phyloP scores from a whole-genome alignment of 2,888 invertebrate species.

The Cremastinae sp. region DNA sequence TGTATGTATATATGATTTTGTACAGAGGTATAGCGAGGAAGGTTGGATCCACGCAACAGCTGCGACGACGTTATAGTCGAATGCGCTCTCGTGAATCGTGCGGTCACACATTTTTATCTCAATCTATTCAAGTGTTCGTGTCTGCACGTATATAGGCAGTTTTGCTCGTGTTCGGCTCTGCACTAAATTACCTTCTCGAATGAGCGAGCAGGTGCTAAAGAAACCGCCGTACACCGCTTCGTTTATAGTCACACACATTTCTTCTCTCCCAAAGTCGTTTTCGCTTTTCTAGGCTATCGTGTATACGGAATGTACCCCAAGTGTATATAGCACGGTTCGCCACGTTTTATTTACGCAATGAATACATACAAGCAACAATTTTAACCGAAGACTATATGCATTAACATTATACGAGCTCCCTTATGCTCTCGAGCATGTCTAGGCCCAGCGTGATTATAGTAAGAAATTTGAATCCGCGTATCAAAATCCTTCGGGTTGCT shows the following conservation, averaged over 20 bases:
- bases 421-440: slow-evolving; percentile 4
- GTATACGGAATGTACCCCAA: slow-evolving; percentile 7
- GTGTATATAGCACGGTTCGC: not conserved
- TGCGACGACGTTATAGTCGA: slow-evolving; percentile 52
- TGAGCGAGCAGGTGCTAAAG: slow-evolving; percentile 59
- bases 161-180: slow-evolving; percentile 9
- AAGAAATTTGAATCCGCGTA: slow-evolving; percentile 43
- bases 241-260: slow-evolving; percentile 60
- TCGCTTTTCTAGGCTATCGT: slow-evolving; percentile 33
- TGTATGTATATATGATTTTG: slow-evolving; percentile 18
- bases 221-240: slow-evolving; percentile 41
- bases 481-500: slow-evolving; percentile 12
- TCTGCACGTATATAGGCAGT: not conserved
- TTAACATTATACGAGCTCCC: slow-evolving; percentile 46
- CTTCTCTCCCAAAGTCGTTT: slow-evolving; percentile 38
- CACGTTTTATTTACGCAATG: not conserved
- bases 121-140: slow-evolving; percentile 32
- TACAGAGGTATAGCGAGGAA: too few relatives aligned
- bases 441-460: slow-evolving; percentile 31
- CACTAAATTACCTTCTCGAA: slow-evolving; percentile 58
- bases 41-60: slow-evolving; percentile 58
- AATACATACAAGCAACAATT: slow-evolving; percentile 54
- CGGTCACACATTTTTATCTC: slow-evolving; percentile 61
- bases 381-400: slow-evolving; percentile 35
- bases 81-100: slow-evolving; percentile 54